These are phyloP conservation scores for Falco columbarius DNA, from an alignment of 2,797 vertebrate genomes.

Conservation along the genomic window DNA sequence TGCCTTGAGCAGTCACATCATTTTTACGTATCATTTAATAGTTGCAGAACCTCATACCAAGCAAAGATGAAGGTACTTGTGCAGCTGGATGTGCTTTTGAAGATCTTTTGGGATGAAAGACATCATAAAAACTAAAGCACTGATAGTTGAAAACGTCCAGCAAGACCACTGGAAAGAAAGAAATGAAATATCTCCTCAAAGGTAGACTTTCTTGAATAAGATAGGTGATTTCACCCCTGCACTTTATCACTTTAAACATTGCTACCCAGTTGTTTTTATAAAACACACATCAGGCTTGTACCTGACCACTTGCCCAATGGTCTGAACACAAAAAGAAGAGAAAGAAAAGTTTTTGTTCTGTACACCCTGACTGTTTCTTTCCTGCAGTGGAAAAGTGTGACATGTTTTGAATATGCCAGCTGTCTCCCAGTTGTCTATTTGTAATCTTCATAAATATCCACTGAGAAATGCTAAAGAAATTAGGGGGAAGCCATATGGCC, in stretches of 20 bases:
- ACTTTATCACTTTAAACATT: not conserved
- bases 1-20: not conserved
- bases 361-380: not conserved
- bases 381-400: not conserved
- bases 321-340: not conserved
- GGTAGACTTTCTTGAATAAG: not conserved
- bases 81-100: not conserved
- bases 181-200: not conserved
- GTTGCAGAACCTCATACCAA: not conserved
- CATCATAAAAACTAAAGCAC: not conserved
- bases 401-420: not conserved
- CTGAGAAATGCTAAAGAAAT: conserved; percentile 15
- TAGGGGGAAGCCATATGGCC: not conserved
- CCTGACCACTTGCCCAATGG: not conserved
- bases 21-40: not conserved
- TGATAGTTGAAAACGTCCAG: not conserved
- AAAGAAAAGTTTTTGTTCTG: not conserved
- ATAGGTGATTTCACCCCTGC: not conserved
- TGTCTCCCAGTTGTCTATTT: not conserved
- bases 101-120: not conserved
- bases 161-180: not conserved
- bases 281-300: not conserved
- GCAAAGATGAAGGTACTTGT: not conserved
- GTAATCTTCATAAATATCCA: not conserved
- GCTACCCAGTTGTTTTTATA: not conserved